phyloP scores from a whole-genome alignment of 2,888 invertebrate species.

The Deilephila porcellus region DNA sequence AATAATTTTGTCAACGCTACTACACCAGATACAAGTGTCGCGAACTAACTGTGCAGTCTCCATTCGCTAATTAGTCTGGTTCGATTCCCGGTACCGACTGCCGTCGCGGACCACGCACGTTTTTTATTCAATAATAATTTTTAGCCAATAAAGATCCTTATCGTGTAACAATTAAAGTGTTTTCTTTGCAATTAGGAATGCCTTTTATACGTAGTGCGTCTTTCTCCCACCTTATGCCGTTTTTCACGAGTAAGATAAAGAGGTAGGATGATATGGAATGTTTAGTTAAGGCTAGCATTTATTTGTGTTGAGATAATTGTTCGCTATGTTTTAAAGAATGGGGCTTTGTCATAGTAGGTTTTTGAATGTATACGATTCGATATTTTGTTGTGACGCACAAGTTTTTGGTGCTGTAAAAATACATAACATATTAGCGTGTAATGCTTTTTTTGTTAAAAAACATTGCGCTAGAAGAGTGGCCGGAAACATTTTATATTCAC shows the following conservation, averaged over 20 bases:
- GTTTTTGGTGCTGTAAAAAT: too few species aligned
- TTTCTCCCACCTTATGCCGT: not conserved
- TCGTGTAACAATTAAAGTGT: constrained; percentile 64
- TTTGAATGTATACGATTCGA: too few species aligned
- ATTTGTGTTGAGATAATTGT: not conserved
- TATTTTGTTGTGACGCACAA: too few species aligned
- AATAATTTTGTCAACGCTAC: constrained; percentile 49
- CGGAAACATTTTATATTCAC: too few species aligned
- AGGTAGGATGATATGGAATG: not conserved
- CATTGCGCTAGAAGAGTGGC: too few species aligned
- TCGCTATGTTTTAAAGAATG: not conserved
- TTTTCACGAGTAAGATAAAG: not conserved
- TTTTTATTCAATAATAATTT: constrained; percentile 67
- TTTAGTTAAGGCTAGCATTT: not conserved
- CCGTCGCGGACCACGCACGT: constrained; percentile 40
- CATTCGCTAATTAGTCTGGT: constrained; percentile 69
- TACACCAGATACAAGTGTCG: constrained; percentile 57
- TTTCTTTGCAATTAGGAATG: constrained; percentile 59
- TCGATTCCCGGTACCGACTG: constrained; percentile 64
- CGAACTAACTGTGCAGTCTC: constrained; percentile 60
- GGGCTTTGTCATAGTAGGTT: not conserved
- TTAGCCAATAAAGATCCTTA: constrained; percentile 71
- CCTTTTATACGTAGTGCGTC: constrained; percentile 37
- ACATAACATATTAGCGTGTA: too few species aligned
- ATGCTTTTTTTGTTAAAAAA: too few species aligned